Evolutionary conservation across 2,888 invertebrate species (phyloP).

Genomic region (Sinodicranocentrus sp.): DNA sequence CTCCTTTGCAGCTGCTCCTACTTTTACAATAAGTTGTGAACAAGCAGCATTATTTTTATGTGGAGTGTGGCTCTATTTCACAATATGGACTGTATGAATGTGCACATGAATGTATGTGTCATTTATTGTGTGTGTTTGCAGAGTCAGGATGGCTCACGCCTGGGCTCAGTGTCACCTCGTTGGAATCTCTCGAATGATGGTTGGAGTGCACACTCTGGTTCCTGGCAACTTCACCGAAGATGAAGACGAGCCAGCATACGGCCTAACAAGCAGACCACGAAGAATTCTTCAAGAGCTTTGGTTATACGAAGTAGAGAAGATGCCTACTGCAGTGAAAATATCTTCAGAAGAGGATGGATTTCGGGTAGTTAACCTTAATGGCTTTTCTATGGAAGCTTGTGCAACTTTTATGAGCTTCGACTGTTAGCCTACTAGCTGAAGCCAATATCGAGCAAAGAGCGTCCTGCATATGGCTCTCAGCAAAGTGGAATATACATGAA

Average conservation of each 20-base stretch:
- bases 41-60: too few relatives aligned
- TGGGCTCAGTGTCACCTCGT: constrained; percentile 74
- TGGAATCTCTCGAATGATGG: constrained; percentile 73
- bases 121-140: constrained; percentile 26
- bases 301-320: constrained; percentile 73
- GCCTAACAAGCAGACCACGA: constrained; percentile 68
- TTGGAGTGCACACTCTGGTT: constrained; percentile 73
- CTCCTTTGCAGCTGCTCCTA: too few relatives aligned
- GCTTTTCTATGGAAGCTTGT: constrained; percentile 55
- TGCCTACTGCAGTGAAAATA: constrained; percentile 73
- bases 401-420: constrained; percentile 45
- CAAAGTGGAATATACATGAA: neutral
- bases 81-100: too few relatives aligned
- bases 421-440: neutral
- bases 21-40: too few relatives aligned
- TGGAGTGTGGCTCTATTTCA: too few relatives aligned
- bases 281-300: constrained; percentile 73
- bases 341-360: constrained; percentile 73
- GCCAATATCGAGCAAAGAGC: neutral
- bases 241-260: constrained; percentile 72
- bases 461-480: neutral
- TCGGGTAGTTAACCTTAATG: constrained; percentile 65
- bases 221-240: constrained; percentile 71
- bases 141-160: constrained; percentile 73
- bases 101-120: too few relatives aligned